Evolutionary conservation across 2,113 vertebrate species (phyloP).

Genomic region (Gallinago paraguaiae): DNA sequence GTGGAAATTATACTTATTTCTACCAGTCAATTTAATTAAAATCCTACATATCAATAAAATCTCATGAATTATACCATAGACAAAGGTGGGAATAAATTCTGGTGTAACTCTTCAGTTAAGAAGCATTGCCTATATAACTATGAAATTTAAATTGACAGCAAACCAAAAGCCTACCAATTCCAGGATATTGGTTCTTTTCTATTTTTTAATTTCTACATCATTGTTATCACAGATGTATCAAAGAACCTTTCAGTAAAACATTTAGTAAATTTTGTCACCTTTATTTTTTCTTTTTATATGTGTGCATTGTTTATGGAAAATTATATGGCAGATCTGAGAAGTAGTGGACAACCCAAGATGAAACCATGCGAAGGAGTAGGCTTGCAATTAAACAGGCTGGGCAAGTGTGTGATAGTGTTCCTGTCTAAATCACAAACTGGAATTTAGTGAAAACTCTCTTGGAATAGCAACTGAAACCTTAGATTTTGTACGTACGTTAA

Average conservation of each 20-base stretch:
- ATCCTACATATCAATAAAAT: neutral
- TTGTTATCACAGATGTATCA: neutral
- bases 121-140: neutral
- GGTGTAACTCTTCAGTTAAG: neutral
- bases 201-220: neutral
- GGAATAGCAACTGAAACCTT: neutral
- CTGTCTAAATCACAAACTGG: neutral
- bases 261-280: neutral
- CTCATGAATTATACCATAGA: neutral
- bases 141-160: neutral
- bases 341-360: neutral
- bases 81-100: neutral
- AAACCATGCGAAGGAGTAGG: neutral
- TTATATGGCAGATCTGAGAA: neutral
- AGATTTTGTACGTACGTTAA: neutral
- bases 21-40: neutral
- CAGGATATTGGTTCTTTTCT: neutral
- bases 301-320: neutral
- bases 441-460: neutral
- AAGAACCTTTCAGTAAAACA: neutral
- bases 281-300: neutral
- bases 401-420: neutral
- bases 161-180: neutral
- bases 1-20: neutral
- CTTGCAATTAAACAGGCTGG: neutral